A percentile compares a stretch with the other conserved stretches of the same genome.
These are phyloP conservation scores for Spodoptera littoralis DNA, from an alignment of 2,888 invertebrate species.

Conservation along the genomic window DNA sequence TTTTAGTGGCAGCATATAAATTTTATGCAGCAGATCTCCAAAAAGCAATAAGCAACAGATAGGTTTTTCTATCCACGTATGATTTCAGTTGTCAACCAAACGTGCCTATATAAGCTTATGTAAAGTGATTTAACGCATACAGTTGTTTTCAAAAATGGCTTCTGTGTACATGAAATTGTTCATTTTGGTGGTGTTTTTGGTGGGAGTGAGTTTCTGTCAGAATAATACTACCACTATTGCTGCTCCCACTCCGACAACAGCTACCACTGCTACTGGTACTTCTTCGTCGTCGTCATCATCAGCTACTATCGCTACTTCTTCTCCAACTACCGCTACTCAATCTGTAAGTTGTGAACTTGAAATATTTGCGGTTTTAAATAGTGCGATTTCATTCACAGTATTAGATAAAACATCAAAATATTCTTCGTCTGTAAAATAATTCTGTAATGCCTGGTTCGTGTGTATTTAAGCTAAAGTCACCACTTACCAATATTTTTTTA, in stretches of 20 bases:
- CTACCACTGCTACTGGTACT: slow-evolving; percentile 1
- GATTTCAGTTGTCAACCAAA: slow-evolving; percentile 45
- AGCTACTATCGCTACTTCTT: too few relatives aligned
- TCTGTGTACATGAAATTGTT: slow-evolving; percentile 53
- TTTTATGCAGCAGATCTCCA: too few relatives aligned
- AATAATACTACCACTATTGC: slow-evolving; percentile 48
- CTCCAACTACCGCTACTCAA: slow-evolving; percentile 2
- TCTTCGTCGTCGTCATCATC: neutral
- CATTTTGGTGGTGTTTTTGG: slow-evolving; percentile 52
- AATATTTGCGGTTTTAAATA: too few relatives aligned
- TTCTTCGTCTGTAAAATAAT: too few relatives aligned
- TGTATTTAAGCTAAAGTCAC: too few relatives aligned
- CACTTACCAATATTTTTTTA: too few relatives aligned
- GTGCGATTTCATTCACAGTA: too few relatives aligned
- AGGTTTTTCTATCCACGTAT: too few relatives aligned
- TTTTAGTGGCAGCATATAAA: too few relatives aligned
- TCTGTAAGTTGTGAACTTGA: slow-evolving; percentile 5
- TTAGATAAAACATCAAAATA: too few relatives aligned
- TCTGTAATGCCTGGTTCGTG: too few relatives aligned
- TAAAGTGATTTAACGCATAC: slow-evolving; percentile 28
- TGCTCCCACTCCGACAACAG: slow-evolving; percentile 27
- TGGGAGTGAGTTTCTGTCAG: slow-evolving; percentile 56
- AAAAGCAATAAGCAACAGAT: too few relatives aligned
- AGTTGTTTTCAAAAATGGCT: slow-evolving; percentile 57
- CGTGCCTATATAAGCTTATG: slow-evolving; percentile 55